Base-by-base conservation (phyloP, 2,888 invertebrate species). In the Agonopterix subpropinquella region DNA sequence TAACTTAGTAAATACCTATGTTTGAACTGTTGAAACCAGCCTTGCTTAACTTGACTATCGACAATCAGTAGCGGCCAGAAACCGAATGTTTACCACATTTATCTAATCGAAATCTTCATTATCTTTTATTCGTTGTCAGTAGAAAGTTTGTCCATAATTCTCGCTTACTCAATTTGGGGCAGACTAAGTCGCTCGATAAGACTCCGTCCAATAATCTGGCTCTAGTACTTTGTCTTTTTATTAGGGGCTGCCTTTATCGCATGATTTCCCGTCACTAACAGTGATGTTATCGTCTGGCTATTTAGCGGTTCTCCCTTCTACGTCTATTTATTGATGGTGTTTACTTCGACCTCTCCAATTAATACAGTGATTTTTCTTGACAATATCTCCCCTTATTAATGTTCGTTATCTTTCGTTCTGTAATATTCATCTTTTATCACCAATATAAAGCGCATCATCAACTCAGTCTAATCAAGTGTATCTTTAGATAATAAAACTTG, bases 131-230 rank as follows among this genome's bases (percentile, higher is more conserved):
- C 69, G 72, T 68, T 62, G 70, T 62, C 55, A 67, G 71, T 74
- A 73, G 75, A 79, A 86, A 86, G 74, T 87, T 88, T 57, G 64
- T 65, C 82, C 79, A 88, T 86, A 87, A 82, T 80, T 87, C 77
- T 80, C 70, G 70, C 79, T 77, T 72, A 69, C 73, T 79, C 79
- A 80, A 86, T 86, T 86, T 80, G 76, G 84, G 80, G 78, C 65
- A 64, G 67, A 70, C 77, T 73, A 69, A 78, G 74, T 73, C 67
- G 65, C 64, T 68, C 69, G 85, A 88, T 87, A 87, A 86, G 81
- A 65, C 70, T 66, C 55, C 71, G 70, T 64, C 74, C 72, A 77
- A 83, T 85, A 83, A 85, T 83, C 78, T 76, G 42, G 42, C 42
- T 63, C 64, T 65, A 73, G 75, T 73, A 65, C 71, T 77, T 73